These are phyloP conservation scores for Ophonus ardosiacus DNA, from an alignment of 2,888 invertebrate species.

Conservation along the genomic window DNA sequence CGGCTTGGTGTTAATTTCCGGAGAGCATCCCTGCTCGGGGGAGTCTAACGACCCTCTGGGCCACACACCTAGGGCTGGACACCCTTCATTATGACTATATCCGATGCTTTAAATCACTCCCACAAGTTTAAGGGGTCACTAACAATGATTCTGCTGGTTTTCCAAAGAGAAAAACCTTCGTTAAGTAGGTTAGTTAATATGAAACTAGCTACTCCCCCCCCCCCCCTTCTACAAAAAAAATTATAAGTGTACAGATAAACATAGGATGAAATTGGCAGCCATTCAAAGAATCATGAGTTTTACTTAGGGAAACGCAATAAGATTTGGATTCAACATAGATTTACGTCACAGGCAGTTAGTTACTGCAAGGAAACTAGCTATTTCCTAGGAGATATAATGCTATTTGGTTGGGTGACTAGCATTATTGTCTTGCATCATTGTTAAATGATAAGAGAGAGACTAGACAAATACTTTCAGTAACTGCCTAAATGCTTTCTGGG, in stretches of 20 bases:
- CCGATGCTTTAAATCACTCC: constrained; percentile 51
- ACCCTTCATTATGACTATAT: constrained; percentile 58
- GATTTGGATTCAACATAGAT: too few relatives aligned
- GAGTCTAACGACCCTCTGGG: constrained; percentile 50
- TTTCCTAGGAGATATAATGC: too few relatives aligned
- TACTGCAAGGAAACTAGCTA: too few relatives aligned
- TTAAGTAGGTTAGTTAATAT: neutral
- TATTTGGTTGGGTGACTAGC: too few relatives aligned
- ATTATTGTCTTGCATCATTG: too few relatives aligned
- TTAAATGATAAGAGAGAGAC: too few relatives aligned
- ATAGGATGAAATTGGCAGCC: neutral
- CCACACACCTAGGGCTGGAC: constrained; percentile 17
- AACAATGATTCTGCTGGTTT: constrained; percentile 22
- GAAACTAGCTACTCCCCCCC: neutral
- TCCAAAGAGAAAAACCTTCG: neutral
- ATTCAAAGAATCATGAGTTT: neutral
- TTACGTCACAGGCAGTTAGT: too few relatives aligned
- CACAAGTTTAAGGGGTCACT: constrained; percentile 42
- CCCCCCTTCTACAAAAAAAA: neutral
- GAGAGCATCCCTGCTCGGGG: constrained; percentile 36
- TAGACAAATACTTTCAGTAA: too few relatives aligned
- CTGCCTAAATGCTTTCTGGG: too few relatives aligned
- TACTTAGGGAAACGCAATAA: too few relatives aligned
- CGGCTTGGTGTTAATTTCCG: constrained; percentile 52
- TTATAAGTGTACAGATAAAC: neutral